Evolutionary conservation across 1,140 invertebrate species (phyloP).

Genomic region (Drosophila suzukii): DNA sequence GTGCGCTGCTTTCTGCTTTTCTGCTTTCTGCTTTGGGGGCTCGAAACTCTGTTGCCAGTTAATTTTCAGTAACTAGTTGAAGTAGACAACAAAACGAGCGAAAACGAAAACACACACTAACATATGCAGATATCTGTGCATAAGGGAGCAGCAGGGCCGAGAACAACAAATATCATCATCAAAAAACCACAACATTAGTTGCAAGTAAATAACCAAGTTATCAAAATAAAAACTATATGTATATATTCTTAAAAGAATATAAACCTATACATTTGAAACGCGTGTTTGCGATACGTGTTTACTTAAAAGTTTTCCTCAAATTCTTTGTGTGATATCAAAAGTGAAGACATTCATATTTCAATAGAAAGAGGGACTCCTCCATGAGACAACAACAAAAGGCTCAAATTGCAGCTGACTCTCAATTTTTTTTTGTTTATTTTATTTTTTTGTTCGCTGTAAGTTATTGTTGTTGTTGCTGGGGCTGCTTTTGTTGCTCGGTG

Average conservation of each 20-base stretch:
- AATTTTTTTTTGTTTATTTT: not conserved
- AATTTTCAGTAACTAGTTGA: slow-evolving; percentile 82
- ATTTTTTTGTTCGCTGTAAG: not conserved
- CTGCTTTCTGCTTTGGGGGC: slow-evolving; percentile 67
- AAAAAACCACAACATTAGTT: slow-evolving; percentile 18
- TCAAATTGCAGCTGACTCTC: slow-evolving; percentile 34
- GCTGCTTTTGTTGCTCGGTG: slow-evolving; percentile 15
- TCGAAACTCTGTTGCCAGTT: slow-evolving; percentile 78
- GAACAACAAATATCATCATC: slow-evolving; percentile 10
- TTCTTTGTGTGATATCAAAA: slow-evolving; percentile 5
- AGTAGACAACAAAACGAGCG: slow-evolving; percentile 75
- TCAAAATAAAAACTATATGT: slow-evolving; percentile 16
- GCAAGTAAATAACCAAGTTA: slow-evolving; percentile 32
- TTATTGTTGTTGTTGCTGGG: not conserved
- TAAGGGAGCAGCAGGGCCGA: slow-evolving; percentile 44
- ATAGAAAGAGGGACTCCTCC: not conserved
- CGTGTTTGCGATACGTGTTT: slow-evolving; percentile 9
- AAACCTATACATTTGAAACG: slow-evolving; percentile 8
- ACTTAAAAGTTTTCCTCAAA: slow-evolving; percentile 5
- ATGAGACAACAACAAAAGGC: slow-evolving; percentile 6
- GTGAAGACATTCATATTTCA: slow-evolving; percentile 7
- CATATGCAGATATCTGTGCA: slow-evolving; percentile 10
- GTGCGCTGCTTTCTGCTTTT: slow-evolving; percentile 59
- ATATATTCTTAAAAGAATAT: not conserved
- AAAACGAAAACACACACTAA: slow-evolving; percentile 28